Evolutionary conservation across 1,140 invertebrate species (phyloP).

Genomic region (Rhopalosiphum maidis): DNA sequence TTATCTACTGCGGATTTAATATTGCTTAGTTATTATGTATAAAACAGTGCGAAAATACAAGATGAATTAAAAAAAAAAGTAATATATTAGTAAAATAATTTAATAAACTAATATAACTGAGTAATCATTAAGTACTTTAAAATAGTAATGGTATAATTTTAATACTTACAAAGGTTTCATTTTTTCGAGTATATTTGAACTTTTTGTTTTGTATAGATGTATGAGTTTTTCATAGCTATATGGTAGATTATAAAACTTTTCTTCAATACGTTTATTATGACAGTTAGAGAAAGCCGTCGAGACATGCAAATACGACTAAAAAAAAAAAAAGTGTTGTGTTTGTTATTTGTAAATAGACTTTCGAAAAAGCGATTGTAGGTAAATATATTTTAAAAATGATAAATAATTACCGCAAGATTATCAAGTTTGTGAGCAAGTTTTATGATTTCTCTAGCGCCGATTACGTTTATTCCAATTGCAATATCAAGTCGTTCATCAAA

Average conservation of each 20-base stretch:
- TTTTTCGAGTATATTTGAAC: constrained; percentile 65
- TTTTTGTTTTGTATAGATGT: constrained; percentile 65
- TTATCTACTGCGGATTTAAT: neutral
- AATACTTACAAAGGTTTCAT: constrained; percentile 64
- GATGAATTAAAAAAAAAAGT: neutral
- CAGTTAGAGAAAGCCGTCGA: constrained; percentile 74
- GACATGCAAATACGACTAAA: constrained; percentile 69
- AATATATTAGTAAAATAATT: no score
- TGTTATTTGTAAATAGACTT: neutral
- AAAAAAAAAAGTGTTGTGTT: neutral
- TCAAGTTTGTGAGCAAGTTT: constrained; percentile 72
- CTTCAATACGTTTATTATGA: constrained; percentile 66
- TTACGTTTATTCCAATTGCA: constrained; percentile 74
- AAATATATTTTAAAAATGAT: constrained; percentile 50
- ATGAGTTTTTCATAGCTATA: constrained; percentile 70
- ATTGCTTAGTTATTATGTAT: neutral
- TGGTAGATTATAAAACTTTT: constrained; percentile 73
- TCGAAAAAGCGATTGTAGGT: neutral
- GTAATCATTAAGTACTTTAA: no score
- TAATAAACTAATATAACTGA: no score
- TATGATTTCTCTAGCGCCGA: constrained; percentile 71
- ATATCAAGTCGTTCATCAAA: constrained; percentile 73
- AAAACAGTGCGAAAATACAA: neutral
- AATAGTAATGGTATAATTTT: neutral
- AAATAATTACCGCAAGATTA: constrained; percentile 67